These are phyloP conservation scores for Folsomia candida DNA, from an alignment of 2,888 invertebrate species.

Conservation along the genomic window DNA sequence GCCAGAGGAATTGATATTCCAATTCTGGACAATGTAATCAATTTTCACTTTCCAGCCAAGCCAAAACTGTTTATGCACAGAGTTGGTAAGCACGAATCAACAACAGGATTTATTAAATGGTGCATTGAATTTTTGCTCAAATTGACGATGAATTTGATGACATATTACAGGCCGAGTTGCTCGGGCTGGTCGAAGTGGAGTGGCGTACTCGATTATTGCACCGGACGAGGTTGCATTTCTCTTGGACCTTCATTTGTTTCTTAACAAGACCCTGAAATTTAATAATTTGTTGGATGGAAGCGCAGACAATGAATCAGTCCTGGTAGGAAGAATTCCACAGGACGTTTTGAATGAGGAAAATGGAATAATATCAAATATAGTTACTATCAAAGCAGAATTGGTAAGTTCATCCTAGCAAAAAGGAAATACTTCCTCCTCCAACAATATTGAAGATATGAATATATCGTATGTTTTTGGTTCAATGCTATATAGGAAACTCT, in stretches of 20 bases:
- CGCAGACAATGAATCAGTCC: conserved; percentile 58
- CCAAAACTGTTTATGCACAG: conserved; percentile 96
- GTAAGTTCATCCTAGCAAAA: conserved; percentile 60
- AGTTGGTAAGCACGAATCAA: conserved; percentile 73
- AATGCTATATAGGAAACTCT: conserved; percentile 62
- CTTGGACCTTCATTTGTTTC: conserved; percentile 90
- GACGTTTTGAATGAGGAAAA: conserved; percentile 78
- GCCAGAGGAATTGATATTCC: conserved; percentile 98
- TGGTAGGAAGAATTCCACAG: conserved; percentile 76
- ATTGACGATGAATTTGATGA: not conserved
- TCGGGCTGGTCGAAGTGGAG: conserved; percentile 86
- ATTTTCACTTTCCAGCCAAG: conserved; percentile 94
- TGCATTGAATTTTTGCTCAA: not conserved
- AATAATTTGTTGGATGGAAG: conserved; percentile 53
- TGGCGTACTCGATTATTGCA: conserved; percentile 84
- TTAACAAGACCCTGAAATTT: conserved; percentile 72
- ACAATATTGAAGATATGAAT: not conserved
- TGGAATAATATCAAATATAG: conserved; percentile 70
- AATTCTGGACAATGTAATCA: conserved; percentile 90
- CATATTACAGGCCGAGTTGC: conserved; percentile 71
- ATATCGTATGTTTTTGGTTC: too few relatives aligned
- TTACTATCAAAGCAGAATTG: conserved; percentile 71
- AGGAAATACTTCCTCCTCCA: not conserved
- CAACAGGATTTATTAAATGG: not conserved
- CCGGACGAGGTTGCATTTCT: conserved; percentile 90